phyloP scores from a whole-genome alignment of 2,797 vertebrate species.

The Tachyglossus aculeatus region DNA sequence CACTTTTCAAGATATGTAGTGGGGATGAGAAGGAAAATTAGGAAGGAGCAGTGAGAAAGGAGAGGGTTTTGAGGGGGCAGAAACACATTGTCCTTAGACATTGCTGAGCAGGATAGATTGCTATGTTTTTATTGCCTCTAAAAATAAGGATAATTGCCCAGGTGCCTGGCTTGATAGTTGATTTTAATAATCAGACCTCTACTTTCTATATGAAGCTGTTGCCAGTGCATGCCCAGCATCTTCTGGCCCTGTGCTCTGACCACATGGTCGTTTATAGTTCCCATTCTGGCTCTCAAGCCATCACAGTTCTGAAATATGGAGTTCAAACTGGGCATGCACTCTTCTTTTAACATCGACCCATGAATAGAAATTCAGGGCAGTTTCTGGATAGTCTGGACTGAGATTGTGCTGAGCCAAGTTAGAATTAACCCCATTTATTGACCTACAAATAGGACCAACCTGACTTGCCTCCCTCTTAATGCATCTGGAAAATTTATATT shows the following conservation, averaged over 20 bases:
- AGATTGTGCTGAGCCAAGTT: conserved; percentile 23
- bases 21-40: neutral
- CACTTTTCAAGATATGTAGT: conserved; percentile 39
- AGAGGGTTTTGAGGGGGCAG: neutral
- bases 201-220: neutral
- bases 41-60: neutral
- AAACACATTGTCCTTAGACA: neutral
- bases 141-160: neutral
- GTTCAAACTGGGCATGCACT: conserved; percentile 29
- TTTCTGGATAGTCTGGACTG: conserved; percentile 29
- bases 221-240: neutral
- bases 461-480: conserved; percentile 4
- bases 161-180: neutral
- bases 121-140: neutral
- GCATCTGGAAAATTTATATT: conserved; percentile 30
- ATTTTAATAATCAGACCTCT: neutral
- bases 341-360: conserved; percentile 40
- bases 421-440: conserved; percentile 27
- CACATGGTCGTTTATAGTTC: neutral
- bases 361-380: conserved; percentile 24
- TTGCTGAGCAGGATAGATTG: rapidly evolving
- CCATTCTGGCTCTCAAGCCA: neutral
- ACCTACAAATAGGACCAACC: conserved; percentile 31
- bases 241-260: neutral
- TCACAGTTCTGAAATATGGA: neutral